A percentile compares a stretch with the other conserved stretches of the same genome.
Evolutionary conservation across 2,888 invertebrate genomes (phyloP).

Genomic region (Chaitophorus viminalis): DNA sequence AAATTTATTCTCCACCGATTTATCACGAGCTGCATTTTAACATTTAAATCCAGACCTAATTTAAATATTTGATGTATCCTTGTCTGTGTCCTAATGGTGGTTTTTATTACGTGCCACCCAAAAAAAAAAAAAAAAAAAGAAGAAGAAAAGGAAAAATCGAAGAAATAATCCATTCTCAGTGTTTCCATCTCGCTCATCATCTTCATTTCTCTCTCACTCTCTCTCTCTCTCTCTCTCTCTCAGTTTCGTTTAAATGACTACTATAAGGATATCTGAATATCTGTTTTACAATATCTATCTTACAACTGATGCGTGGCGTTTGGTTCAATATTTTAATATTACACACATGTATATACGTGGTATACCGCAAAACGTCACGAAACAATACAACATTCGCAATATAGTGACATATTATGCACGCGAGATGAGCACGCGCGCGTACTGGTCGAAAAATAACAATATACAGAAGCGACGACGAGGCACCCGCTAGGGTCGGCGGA

Average conservation of each 20-base stretch:
- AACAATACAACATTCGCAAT: neutral
- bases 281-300: too few relatives aligned
- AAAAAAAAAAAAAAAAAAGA: neutral
- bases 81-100: conserved; percentile 28
- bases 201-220: too few relatives aligned
- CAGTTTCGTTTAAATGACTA: too few relatives aligned
- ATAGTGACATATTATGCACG: neutral
- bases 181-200: neutral
- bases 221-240: neutral
- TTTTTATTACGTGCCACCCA: conserved; percentile 41
- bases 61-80: conserved; percentile 48
- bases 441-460: neutral
- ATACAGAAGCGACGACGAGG: too few relatives aligned
- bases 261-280: too few relatives aligned
- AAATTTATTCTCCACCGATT: conserved; percentile 40
- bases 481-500: neutral
- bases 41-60: conserved; percentile 50
- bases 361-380: neutral
- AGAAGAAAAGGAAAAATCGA: neutral
- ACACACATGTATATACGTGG: too few relatives aligned
- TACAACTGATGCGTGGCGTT: neutral
- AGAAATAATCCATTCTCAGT: conserved; percentile 31
- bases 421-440: neutral
- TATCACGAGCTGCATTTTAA: conserved; percentile 32
- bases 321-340: neutral